These are phyloP conservation scores for Epinotia brunnichana DNA, from an alignment of 2,888 invertebrate species.

Conservation along the genomic window DNA sequence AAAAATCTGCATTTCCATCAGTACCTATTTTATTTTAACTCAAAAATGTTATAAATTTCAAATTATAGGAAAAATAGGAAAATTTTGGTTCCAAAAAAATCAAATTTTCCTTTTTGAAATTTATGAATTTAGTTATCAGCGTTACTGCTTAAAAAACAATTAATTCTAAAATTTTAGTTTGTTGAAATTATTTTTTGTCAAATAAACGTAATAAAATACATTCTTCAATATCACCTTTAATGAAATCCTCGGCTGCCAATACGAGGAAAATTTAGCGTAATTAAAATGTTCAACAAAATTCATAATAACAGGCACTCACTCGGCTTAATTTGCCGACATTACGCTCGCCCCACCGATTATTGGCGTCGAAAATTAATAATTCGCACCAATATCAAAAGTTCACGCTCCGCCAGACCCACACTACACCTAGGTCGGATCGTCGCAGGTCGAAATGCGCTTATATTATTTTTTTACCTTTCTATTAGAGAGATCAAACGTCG, in stretches of 20 bases:
- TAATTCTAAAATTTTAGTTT: no score
- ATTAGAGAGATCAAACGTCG: conserved; percentile 77
- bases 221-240: conserved; percentile 21
- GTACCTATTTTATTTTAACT: no score
- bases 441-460: conserved; percentile 81
- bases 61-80: no score
- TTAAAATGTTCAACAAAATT: conserved; percentile 75
- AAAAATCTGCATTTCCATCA: no score
- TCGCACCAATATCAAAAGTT: conserved; percentile 82
- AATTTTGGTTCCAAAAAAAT: no score
- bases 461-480: conserved; percentile 75
- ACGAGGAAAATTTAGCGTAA: conserved; percentile 66
- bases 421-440: conserved; percentile 74
- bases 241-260: conserved; percentile 56
- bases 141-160: no score
- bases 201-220: neutral
- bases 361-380: conserved; percentile 82
- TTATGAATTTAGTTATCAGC: no score
- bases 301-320: conserved; percentile 78
- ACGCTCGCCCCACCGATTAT: conserved; percentile 77
- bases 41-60: no score
- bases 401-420: conserved; percentile 80
- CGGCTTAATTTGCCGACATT: conserved; percentile 80
- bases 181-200: no score
- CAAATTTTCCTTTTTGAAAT: no score